Evolutionary conservation across 1,140 invertebrate genomes (phyloP).

Genomic region (Listronotus bonariensis): DNA sequence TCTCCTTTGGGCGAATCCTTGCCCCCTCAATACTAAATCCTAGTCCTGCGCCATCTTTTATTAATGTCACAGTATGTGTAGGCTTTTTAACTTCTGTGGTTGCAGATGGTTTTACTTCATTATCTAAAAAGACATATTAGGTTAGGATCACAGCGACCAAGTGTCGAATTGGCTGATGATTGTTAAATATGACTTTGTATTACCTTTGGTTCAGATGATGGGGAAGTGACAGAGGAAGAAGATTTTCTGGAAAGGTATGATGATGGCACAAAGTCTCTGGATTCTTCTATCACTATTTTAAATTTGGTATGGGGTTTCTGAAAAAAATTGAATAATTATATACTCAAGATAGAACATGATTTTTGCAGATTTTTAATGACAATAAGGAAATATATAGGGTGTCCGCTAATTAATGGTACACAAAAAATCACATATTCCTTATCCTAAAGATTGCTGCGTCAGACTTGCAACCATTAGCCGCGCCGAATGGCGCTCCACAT

Average conservation of each 20-base stretch:
- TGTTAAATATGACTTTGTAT: too few species aligned
- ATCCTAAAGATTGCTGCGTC: too few species aligned
- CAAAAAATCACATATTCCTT: too few species aligned
- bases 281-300: conserved; percentile 36
- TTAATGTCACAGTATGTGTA: conserved; percentile 65
- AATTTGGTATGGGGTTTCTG: conserved; percentile 29
- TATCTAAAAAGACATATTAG: conserved; percentile 11
- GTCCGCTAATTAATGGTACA: too few species aligned
- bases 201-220: conserved; percentile 36
- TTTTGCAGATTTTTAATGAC: conserved; percentile 1
- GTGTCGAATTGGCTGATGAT: too few species aligned
- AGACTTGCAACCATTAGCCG: too few species aligned
- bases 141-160: too few species aligned
- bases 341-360: too few species aligned
- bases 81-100: conserved; percentile 27
- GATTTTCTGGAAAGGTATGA: conserved; percentile 24
- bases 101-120: conserved; percentile 16
- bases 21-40: conserved; percentile 93
- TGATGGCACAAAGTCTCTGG: conserved; percentile 23
- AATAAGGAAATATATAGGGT: too few species aligned
- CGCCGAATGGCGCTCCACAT: too few species aligned
- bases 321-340: too few species aligned
- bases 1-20: conserved; percentile 87
- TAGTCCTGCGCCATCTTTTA: conserved; percentile 86
- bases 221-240: conserved; percentile 31